Conservation (phyloP, 2,797 vertebrate species). For the Clarias platycephalus region DNA sequence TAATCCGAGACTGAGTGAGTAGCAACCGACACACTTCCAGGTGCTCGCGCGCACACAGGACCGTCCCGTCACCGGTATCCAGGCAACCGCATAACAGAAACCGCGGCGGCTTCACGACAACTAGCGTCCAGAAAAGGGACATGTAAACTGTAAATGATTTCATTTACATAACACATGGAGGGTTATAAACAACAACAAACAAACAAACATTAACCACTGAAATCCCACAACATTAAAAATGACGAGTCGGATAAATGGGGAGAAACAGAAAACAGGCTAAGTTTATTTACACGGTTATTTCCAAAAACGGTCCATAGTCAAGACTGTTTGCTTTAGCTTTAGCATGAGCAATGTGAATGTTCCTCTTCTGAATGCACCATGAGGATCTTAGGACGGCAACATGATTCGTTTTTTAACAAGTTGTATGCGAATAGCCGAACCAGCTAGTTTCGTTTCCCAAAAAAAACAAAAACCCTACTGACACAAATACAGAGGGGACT, state of each 20-base stretch:
- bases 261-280: slow-evolving; percentile 66
- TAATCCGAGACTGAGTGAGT: background rate
- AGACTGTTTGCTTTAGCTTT: slow-evolving; percentile 65
- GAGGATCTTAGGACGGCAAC: slow-evolving; percentile 43
- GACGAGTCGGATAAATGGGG: slow-evolving; percentile 40
- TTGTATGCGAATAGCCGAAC: background rate
- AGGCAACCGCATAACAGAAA: slow-evolving; percentile 62
- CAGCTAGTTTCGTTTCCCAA: background rate
- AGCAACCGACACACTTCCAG: too few relatives aligned
- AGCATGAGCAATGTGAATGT: slow-evolving; percentile 64
- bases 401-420: slow-evolving; percentile 7
- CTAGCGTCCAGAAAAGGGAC: slow-evolving; percentile 34
- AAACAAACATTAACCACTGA: background rate
- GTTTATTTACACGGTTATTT: slow-evolving; percentile 75
- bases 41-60: background rate
- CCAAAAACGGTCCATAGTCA: slow-evolving; percentile 64
- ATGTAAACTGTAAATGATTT: too few relatives aligned
- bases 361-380: slow-evolving; percentile 55
- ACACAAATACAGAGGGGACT: background rate
- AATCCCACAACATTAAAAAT: background rate
- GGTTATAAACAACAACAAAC: too few relatives aligned
- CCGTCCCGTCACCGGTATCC: slow-evolving; percentile 56
- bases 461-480: background rate
- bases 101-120: background rate
- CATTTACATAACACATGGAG: too few relatives aligned